phyloP scores from a whole-genome alignment of 2,797 vertebrate species.

The Falco novaeseelandiae region DNA sequence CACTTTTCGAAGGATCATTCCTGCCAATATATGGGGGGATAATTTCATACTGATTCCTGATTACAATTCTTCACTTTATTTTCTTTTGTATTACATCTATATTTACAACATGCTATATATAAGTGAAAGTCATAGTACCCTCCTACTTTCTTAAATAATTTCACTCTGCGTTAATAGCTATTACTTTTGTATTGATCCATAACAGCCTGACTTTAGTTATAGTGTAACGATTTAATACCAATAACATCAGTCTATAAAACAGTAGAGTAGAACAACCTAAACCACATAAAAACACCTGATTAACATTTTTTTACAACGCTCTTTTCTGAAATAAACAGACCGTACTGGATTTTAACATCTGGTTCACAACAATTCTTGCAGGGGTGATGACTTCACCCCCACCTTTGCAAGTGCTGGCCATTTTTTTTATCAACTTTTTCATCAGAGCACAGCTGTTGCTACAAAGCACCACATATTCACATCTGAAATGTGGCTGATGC shows the following conservation, averaged over 20 bases:
- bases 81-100: neutral
- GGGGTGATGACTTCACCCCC: neutral
- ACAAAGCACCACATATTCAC: neutral
- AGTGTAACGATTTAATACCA: neutral
- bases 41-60: neutral
- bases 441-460: slow-evolving; percentile 47
- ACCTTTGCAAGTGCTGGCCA: slow-evolving; percentile 17
- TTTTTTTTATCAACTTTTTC: slow-evolving; percentile 26
- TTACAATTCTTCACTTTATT: neutral
- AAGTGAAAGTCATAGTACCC: neutral
- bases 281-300: slow-evolving; percentile 29
- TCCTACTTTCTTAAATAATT: neutral
- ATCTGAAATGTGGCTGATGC: neutral
- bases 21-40: neutral
- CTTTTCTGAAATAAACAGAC: slow-evolving; percentile 50
- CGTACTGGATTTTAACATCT: slow-evolving; percentile 61
- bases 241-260: slow-evolving; percentile 10
- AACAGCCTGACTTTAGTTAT: slow-evolving; percentile 24
- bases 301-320: slow-evolving; percentile 57
- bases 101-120: neutral
- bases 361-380: slow-evolving; percentile 42
- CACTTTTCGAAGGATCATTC: fast-evolving
- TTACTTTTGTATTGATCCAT: neutral
- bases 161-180: neutral
- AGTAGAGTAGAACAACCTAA: neutral